A percentile compares a stretch with the other conserved stretches of the same genome.
Conservation (phyloP, 2,888 invertebrate species). For the Aleiodes testaceus region DNA sequence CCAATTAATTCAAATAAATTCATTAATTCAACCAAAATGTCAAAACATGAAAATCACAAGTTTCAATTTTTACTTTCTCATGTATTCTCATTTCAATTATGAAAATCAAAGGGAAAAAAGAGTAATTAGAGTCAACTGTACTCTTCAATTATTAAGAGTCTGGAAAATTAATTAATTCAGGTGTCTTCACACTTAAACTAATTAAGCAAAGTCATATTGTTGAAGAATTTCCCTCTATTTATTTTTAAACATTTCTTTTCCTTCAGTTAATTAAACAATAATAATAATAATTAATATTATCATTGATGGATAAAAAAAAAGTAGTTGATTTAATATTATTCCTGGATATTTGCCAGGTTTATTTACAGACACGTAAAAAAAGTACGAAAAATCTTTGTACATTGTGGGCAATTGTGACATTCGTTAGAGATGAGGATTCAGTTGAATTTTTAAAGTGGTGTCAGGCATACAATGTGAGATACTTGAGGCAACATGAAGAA, state of each 20-base stretch:
- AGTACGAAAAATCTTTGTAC: slow-evolving; percentile 60
- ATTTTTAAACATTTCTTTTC: neutral
- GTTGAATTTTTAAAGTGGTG: slow-evolving; percentile 63
- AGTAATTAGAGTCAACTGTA: slow-evolving; percentile 17
- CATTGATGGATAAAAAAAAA: slow-evolving; percentile 50
- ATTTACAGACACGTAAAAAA: slow-evolving; percentile 57
- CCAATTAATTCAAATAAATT: neutral
- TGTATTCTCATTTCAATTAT: neutral
- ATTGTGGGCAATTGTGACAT: slow-evolving; percentile 66
- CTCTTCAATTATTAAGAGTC: slow-evolving; percentile 7
- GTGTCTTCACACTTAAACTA: slow-evolving; percentile 3
- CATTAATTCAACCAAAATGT: neutral
- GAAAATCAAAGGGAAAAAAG: neutral
- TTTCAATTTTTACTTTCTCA: neutral
- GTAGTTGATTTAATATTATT: slow-evolving; percentile 66
- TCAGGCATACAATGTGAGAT: slow-evolving; percentile 56
- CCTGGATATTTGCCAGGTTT: slow-evolving; percentile 66
- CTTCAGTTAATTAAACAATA: too few species aligned
- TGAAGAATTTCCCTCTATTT: neutral
- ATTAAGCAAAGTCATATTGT: slow-evolving; percentile 18
- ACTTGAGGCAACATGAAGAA: slow-evolving; percentile 57
- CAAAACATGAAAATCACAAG: slow-evolving; percentile 1
- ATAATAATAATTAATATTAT: neutral
- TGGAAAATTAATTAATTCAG: slow-evolving; percentile 16
- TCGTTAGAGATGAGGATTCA: slow-evolving; percentile 63